Conservation (phyloP, 2,888 invertebrate genomes). For the Drosophila nigritarsus region DNA sequence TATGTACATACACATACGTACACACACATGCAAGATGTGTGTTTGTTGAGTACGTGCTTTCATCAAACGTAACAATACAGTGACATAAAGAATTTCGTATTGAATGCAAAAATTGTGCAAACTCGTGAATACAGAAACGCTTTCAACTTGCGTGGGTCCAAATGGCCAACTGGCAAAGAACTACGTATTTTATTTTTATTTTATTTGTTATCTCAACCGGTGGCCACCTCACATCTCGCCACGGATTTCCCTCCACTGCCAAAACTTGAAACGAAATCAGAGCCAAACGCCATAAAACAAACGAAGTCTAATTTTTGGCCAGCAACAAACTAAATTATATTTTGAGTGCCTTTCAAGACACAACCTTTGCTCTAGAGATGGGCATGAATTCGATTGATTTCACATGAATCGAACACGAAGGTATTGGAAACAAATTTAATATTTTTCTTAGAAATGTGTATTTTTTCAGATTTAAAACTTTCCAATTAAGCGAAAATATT, state of each 20-base stretch:
- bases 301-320: slow-evolving; percentile 67
- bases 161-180: slow-evolving; percentile 34
- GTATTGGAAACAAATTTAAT: background rate
- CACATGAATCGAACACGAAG: background rate
- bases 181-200: slow-evolving; percentile 29
- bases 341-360: slow-evolving; percentile 58
- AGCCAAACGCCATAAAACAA: slow-evolving; percentile 43
- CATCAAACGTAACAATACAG: slow-evolving; percentile 75
- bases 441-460: background rate
- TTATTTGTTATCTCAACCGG: slow-evolving; percentile 31
- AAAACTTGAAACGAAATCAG: slow-evolving; percentile 53
- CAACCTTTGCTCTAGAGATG: slow-evolving; percentile 13
- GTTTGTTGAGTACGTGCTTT: slow-evolving; percentile 73
- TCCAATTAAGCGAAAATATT: background rate
- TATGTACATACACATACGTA: slow-evolving; percentile 9
- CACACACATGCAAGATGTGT: slow-evolving; percentile 10
- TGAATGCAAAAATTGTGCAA: slow-evolving; percentile 81
- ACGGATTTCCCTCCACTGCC: background rate
- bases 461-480: background rate
- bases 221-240: slow-evolving; percentile 1
- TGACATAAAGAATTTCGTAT: slow-evolving; percentile 73
- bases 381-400: background rate
- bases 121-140: slow-evolving; percentile 79
- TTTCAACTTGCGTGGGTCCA: slow-evolving; percentile 54
- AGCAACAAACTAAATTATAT: slow-evolving; percentile 67